These are phyloP conservation scores for Gorsachius goisagi DNA, from an alignment of 2,113 vertebrate genomes.

Conservation along the genomic window DNA sequence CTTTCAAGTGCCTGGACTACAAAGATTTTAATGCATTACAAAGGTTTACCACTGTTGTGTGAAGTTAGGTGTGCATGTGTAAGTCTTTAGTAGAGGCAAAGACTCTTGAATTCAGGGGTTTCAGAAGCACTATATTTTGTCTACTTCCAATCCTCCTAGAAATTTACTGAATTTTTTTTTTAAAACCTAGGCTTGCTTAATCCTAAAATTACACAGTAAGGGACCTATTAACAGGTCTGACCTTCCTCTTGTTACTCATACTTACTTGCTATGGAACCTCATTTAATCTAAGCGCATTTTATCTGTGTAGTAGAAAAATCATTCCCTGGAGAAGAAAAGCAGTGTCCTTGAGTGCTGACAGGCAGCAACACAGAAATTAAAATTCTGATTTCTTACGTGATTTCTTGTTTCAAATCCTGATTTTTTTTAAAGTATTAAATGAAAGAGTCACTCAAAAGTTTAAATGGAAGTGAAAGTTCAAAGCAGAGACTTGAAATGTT, in stretches of 20 bases:
- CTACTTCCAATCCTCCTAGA: background rate
- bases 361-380: background rate
- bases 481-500: background rate
- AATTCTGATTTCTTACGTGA: background rate
- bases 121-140: background rate
- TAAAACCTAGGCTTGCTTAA: background rate
- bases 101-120: background rate
- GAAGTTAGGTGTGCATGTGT: background rate
- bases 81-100: background rate
- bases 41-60: background rate
- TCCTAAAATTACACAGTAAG: background rate
- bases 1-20: background rate
- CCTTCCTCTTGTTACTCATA: background rate
- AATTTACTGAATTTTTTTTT: background rate
- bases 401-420: background rate
- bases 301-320: background rate
- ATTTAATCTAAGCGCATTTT: background rate
- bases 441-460: background rate
- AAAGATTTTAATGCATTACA: background rate
- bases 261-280: background rate
- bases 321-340: background rate
- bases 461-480: background rate
- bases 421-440: background rate
- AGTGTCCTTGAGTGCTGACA: background rate
- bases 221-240: background rate